phyloP scores from a whole-genome alignment of 2,797 vertebrate genomes.

The Gymnoscopelus microlampas region DNA sequence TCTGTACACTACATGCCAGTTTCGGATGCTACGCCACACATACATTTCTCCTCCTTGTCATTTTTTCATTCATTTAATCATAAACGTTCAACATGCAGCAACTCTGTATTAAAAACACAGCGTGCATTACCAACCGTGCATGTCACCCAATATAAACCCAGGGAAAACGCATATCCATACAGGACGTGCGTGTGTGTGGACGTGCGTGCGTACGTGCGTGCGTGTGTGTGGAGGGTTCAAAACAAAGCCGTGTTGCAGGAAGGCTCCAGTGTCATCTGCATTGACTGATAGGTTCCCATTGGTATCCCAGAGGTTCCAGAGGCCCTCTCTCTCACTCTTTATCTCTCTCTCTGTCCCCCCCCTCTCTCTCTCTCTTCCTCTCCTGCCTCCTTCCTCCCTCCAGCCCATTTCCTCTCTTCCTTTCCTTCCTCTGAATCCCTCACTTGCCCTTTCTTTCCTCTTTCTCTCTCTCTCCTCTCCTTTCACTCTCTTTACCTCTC shows the following conservation, averaged over 20 bases:
- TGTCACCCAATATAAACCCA: too few species aligned
- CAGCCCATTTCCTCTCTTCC: too few species aligned
- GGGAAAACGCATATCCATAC: too few species aligned
- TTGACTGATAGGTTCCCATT: constrained; percentile 82
- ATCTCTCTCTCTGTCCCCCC: constrained; percentile 7
- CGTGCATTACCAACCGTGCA: too few species aligned
- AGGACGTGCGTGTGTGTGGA: neutral
- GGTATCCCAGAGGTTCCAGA: constrained; percentile 62
- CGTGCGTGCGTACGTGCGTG: constrained; percentile 27
- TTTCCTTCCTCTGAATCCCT: neutral
- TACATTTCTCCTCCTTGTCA: too few species aligned
- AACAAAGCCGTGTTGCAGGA: constrained; percentile 46
- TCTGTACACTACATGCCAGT: too few species aligned
- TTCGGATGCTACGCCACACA: too few species aligned
- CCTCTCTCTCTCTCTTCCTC: neutral
- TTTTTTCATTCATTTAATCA: too few species aligned
- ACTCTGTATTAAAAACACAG: too few species aligned
- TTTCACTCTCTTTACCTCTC: constrained; percentile 1
- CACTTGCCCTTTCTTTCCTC: neutral
- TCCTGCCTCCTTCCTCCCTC: too few species aligned
- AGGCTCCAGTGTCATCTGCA: constrained; percentile 48
- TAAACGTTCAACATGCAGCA: neutral
- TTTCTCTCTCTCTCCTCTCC: neutral
- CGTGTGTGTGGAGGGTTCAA: constrained; percentile 27
- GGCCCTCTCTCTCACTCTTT: constrained; percentile 11